Evolutionary conservation across 1,140 invertebrate species (phyloP).

Genomic region (Ptiloglossa arizonensis): DNA sequence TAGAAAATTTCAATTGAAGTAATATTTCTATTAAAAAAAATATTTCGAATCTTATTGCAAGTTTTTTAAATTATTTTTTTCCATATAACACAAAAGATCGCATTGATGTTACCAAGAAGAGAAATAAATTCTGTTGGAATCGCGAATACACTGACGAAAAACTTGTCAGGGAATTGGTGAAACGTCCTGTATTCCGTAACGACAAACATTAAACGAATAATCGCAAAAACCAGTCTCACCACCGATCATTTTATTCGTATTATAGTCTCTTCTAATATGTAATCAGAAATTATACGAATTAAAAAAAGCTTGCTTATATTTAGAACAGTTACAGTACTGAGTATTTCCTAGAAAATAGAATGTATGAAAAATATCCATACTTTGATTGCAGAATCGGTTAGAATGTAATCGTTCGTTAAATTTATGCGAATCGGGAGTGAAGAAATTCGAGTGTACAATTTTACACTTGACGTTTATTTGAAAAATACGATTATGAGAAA

Average conservation of each 20-base stretch:
- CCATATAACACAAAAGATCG: neutral
- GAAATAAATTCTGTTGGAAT: neutral
- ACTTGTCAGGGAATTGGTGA: neutral
- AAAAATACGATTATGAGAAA: no score
- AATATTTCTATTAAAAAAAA: no score
- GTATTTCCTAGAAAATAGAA: no score
- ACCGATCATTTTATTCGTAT: neutral
- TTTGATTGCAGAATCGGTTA: no score
- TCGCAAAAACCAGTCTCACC: neutral
- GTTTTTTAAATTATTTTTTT: neutral
- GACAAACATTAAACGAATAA: neutral
- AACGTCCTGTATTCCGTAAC: neutral
- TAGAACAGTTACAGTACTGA: neutral
- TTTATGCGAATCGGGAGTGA: no score
- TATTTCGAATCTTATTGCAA: neutral
- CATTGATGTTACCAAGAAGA: neutral
- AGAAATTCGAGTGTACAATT: no score
- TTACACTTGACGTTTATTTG: no score
- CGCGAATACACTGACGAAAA: neutral
- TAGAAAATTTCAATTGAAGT: no score
- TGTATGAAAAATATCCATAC: no score
- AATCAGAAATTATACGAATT: neutral
- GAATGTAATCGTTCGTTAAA: no score
- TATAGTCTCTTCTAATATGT: neutral
- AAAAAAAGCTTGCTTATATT: no score